Conservation (phyloP, 1,140 invertebrate species). For the Anadara kagoshimensis region DNA sequence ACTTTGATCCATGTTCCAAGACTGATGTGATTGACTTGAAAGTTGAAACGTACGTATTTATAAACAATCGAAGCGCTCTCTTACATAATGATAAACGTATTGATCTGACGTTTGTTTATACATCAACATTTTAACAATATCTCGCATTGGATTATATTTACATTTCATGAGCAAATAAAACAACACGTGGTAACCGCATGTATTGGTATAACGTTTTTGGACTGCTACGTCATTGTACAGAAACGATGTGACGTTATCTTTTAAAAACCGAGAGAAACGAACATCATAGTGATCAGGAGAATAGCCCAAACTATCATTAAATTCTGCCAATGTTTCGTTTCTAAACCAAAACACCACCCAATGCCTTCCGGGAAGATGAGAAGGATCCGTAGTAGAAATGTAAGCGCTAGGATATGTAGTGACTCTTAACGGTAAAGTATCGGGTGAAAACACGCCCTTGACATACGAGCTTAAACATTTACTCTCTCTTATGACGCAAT, state of each 20-base stretch:
- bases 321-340: background rate
- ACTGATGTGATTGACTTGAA: background rate
- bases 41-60: background rate
- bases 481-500: background rate
- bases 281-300: background rate
- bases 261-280: background rate
- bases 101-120: background rate
- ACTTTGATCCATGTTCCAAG: background rate
- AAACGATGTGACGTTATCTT: background rate
- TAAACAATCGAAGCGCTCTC: conserved; percentile 4
- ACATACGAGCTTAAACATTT: background rate
- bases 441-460: conserved; percentile 13
- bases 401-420: conserved; percentile 15
- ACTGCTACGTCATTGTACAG: conserved; percentile 4
- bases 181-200: conserved; percentile 24
- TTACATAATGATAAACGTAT: conserved; percentile 12
- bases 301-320: conserved; percentile 25
- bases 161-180: conserved; percentile 30
- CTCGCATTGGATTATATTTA: background rate
- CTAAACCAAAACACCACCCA: conserved; percentile 17
- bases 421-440: conserved; percentile 16
- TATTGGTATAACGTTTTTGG: background rate
- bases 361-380: conserved; percentile 20
- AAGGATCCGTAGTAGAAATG: conserved; percentile 21
- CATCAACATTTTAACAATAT: conserved; percentile 8